Evolutionary conservation across 2,113 vertebrate genomes (phyloP).

Genomic region (Nesoenas mayeri): DNA sequence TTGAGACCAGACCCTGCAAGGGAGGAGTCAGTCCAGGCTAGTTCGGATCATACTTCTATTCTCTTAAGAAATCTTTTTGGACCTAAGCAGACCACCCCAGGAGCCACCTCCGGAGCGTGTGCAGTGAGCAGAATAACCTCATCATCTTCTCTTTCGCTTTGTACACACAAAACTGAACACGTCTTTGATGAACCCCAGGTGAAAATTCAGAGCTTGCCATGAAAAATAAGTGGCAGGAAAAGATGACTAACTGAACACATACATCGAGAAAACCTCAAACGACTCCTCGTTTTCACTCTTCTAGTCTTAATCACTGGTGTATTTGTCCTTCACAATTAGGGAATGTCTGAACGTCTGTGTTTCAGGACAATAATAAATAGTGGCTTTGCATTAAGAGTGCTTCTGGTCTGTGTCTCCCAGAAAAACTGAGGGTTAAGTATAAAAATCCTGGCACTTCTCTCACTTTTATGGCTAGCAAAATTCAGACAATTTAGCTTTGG

Average conservation of each 20-base stretch:
- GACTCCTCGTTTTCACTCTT: slow-evolving; percentile 8
- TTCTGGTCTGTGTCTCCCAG: neutral
- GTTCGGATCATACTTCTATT: neutral
- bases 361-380: neutral
- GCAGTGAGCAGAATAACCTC: slow-evolving; percentile 35
- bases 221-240: slow-evolving; percentile 63
- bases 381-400: neutral
- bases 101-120: neutral
- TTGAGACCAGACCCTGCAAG: neutral
- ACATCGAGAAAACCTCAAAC: slow-evolving; percentile 36
- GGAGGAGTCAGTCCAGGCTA: neutral
- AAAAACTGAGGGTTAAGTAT: neutral
- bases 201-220: slow-evolving; percentile 49
- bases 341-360: neutral
- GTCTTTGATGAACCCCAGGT: slow-evolving; percentile 57
- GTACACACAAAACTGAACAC: neutral
- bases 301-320: neutral
- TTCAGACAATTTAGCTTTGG: neutral
- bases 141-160: neutral
- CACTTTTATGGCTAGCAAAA: neutral
- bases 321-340: slow-evolving; percentile 23
- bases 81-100: slow-evolving; percentile 33
- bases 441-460: neutral
- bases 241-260: slow-evolving; percentile 21
- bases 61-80: neutral